Evolutionary conservation across 1,140 invertebrate species (phyloP), one percentile per base, ranked within the genome.

Genomic region (Chymomyza costata): DNA sequence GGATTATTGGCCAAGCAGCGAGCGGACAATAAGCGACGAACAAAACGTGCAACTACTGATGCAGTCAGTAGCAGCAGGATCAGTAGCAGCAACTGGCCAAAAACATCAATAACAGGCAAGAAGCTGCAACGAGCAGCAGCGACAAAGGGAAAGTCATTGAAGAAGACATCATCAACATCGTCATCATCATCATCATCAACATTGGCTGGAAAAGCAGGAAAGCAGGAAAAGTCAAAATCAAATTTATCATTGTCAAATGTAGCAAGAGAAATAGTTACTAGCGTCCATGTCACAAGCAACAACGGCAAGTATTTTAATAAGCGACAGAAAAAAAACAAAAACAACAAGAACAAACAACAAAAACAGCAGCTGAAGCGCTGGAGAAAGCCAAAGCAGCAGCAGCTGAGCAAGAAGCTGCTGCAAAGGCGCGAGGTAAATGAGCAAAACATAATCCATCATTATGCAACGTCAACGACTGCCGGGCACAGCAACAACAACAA

Each of bases 191-290:
- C n/a, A 25, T 19, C 47, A 38, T 35, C 31, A 50, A 50, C 17
- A 31, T 14, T 28, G 31, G 45, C 21, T 35, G 28, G 16, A 32
- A 48, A 40, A 50, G 30, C 39, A 39, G 53, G 50, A 16, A 70
- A 44, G 50, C 58, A 46, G 41, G 18, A 35, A 37, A 48, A 40
- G 48, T 18, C 64, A 65, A 71, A 80, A 83, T 84, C 76, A 84
- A 74, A 84, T 84, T 83, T 84, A 84, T 84, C 82, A 83, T 67
- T 82, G 82, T 74, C 80, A 67, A 69, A 73, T 80, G 54, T 49
- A 83, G 59, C 37, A 52, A 49, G 50, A 46, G 37, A 46, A 64
- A 57, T 34, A 61, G 62, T 53, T 51, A 48, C 57, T 30, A 34
- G 53, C 64, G 47, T 19, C 37, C 59, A 50, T 54, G 59, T 52